These are phyloP conservation scores for Bradypodion ventrale DNA, from an alignment of 2,797 vertebrate species.

Conservation along the genomic window DNA sequence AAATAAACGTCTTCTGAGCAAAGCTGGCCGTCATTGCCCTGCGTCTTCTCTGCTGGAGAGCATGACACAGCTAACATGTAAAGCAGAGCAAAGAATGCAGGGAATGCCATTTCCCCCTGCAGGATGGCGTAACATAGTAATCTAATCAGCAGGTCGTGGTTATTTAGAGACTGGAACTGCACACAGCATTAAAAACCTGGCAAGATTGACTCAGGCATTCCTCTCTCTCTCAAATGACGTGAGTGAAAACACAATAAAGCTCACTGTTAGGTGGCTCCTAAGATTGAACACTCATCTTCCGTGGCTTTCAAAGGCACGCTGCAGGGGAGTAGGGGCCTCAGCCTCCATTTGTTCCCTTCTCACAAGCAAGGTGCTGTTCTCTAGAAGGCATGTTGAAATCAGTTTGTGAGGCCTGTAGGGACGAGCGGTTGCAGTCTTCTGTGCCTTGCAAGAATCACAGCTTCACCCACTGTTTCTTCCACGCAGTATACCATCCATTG, in stretches of 20 bases:
- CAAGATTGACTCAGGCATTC: slow-evolving; percentile 47
- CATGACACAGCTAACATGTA: slow-evolving; percentile 6
- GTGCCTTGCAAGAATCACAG: not conserved
- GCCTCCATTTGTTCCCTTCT: not conserved
- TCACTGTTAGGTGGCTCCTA: slow-evolving; percentile 35
- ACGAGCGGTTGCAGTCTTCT: accelerated
- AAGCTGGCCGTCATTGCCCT: not conserved
- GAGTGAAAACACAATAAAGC: not conserved
- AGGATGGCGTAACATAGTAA: not conserved
- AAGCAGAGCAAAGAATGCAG: not conserved
- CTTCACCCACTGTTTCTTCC: not conserved
- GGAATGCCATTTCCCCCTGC: not conserved
- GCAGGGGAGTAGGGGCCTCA: slow-evolving; percentile 4
- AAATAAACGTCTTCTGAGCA: not conserved
- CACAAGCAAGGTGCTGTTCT: accelerated
- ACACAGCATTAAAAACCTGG: slow-evolving; percentile 25
- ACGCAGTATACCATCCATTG: not conserved
- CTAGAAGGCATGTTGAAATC: accelerated
- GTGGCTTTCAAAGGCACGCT: slow-evolving; percentile 3
- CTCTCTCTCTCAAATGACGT: not conserved
- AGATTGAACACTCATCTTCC: not conserved
- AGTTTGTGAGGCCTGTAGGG: not conserved
- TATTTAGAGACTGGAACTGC: slow-evolving; percentile 41
- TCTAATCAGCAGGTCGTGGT: slow-evolving; percentile 20
- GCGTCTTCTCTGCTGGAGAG: not conserved